Conservation (phyloP, 2,888 invertebrate genomes). For the Chloromyia formosa region DNA sequence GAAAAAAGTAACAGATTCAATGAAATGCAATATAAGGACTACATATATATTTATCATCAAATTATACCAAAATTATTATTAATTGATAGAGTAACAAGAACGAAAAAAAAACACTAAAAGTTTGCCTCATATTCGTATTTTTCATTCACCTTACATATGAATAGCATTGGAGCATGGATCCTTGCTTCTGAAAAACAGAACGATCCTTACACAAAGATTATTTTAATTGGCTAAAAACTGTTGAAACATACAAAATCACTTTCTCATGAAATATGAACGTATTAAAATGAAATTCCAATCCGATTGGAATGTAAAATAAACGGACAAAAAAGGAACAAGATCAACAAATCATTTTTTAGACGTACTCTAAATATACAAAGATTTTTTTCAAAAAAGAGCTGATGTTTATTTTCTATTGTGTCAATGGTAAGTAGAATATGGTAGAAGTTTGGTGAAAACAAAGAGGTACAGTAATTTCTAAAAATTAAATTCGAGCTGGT, state of each 20-base stretch:
- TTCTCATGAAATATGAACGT: slow-evolving; percentile 1
- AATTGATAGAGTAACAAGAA: slow-evolving; percentile 5
- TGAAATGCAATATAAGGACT: slow-evolving; percentile 18
- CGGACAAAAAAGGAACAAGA: slow-evolving; percentile 43
- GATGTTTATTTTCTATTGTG: slow-evolving; percentile 21
- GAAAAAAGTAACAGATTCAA: slow-evolving; percentile 9
- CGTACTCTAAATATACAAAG: slow-evolving; percentile 49
- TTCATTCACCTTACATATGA: slow-evolving; percentile 15
- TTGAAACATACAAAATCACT: slow-evolving; percentile 2
- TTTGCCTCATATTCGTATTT: slow-evolving; percentile 40
- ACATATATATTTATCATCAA: slow-evolving; percentile 27
- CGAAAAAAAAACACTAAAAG: slow-evolving; percentile 28
- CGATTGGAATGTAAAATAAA: slow-evolving; percentile 19
- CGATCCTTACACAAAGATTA: not conserved
- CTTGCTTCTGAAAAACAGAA: slow-evolving; percentile 25
- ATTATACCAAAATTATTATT: slow-evolving; percentile 6
- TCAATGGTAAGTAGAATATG: no score
- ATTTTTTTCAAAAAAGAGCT: slow-evolving; percentile 42
- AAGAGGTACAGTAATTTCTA: no score
- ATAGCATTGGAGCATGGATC: slow-evolving; percentile 11
- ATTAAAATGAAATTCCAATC: slow-evolving; percentile 7
- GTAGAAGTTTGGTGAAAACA: no score
- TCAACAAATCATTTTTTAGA: slow-evolving; percentile 48
- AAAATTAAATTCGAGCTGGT: no score
- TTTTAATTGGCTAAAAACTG: slow-evolving; percentile 25